Evolutionary conservation across 1,140 invertebrate genomes (phyloP).

Genomic region (Penaeus vannamei): DNA sequence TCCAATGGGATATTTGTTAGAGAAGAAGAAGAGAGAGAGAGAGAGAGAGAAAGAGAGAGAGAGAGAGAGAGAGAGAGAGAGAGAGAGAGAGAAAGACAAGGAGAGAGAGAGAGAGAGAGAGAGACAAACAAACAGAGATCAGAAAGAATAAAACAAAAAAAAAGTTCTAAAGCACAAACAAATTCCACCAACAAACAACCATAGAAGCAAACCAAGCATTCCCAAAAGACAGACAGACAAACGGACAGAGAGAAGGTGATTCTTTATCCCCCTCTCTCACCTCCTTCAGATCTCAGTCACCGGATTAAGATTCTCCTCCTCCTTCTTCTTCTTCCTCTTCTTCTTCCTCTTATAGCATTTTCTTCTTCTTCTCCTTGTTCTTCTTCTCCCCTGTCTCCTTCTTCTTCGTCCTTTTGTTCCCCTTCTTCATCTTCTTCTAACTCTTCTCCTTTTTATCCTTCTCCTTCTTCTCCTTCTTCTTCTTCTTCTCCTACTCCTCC

Average conservation of each 20-base stretch:
- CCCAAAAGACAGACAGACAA: no score
- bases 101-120: no score
- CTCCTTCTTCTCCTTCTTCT: background rate
- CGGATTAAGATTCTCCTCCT: background rate
- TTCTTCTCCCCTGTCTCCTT: background rate
- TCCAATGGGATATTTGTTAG: no score
- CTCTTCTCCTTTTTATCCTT: background rate
- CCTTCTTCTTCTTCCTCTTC: constrained; percentile 1
- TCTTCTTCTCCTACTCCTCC: background rate
- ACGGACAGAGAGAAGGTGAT: no score
- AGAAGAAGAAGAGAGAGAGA: background rate
- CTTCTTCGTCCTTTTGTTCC: background rate
- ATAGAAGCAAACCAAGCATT: no score
- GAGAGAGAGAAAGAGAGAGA: no score
- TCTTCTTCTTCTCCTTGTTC: background rate
- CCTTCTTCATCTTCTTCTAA: background rate
- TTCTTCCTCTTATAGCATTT: background rate
- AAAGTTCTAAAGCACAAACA: no score
- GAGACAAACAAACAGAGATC: background rate
- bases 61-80: no score
- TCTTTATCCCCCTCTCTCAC: no score
- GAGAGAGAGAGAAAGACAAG: background rate
- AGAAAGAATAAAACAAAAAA: background rate
- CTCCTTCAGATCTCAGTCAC: background rate
- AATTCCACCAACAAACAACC: no score